Evolutionary conservation across 64 coral and sea anemone species (phyloP), one percentile per base, ranked within the genome.

Genomic region (Pachyseris speciosa): DNA sequence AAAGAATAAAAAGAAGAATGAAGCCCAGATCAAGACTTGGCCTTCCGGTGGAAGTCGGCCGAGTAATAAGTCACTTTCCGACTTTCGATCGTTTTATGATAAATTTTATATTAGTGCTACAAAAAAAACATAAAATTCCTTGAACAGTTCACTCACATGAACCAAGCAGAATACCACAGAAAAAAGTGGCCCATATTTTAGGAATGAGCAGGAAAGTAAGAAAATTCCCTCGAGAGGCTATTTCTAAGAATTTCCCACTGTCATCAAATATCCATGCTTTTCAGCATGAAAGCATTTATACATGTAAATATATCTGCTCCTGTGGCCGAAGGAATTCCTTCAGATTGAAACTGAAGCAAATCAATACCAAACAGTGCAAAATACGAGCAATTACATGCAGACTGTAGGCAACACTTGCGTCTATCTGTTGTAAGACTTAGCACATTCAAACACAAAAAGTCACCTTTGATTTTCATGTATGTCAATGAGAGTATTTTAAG

Each of bases 371-470:
- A 55, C 51, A 16, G 51, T 12, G 31, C 65, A 7, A 68, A 68
- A 1, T 68, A 68, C 36, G 30, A 68, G 30, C 30, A 68, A 37
- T 3, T 68, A 32, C 28, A 68, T 68, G 32, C 30, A 15, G 28
- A 68, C 26, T 68, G 28, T 68, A 31, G 69, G 27, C 33, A 74
- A 74, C 38, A 73, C 33, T 24, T 90, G 26, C 64, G 80, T 48
- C 64, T 53, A 28, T 61, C 29, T 68, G 27, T 80, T 66, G 70
- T 90, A 51, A 73, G 24, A 90, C 74, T 90, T 1, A 43, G 87
- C 50, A 79, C 39, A 29, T 38, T 32, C 66, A 90, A 90, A 37
- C 87, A 90, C 28, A 80, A 80, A 38, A 90, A 90, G 20, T 29
- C 33, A 19, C 74, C 87, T 32, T 48, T 66, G 26, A 26, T 53